phyloP scores from a whole-genome alignment of 2,113 vertebrate genomes.

The Protobothrops flavoviridis region DNA sequence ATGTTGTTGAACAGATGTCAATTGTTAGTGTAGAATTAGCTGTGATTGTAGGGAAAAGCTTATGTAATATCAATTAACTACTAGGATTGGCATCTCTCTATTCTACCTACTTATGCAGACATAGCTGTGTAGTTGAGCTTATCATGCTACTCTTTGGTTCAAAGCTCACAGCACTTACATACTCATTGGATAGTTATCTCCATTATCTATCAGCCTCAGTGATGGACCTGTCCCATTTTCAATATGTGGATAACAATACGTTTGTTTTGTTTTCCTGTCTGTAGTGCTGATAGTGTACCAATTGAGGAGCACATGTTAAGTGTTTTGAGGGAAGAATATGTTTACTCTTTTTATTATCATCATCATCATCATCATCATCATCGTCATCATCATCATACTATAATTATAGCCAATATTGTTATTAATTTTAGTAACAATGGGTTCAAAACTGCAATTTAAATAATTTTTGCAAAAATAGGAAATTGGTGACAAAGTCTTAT shows the following conservation, averaged over 20 bases:
- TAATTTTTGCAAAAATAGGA: neutral
- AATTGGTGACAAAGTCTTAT: neutral
- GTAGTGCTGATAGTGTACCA: neutral
- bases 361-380: neutral
- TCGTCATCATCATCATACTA: neutral
- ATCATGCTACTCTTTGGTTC: neutral
- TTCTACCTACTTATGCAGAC: neutral
- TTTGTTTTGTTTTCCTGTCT: neutral
- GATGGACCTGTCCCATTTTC: neutral
- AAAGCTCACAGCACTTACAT: neutral
- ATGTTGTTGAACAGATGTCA: slow-evolving; percentile 32
- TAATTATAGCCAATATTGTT: neutral
- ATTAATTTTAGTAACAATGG: neutral
- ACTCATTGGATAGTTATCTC: neutral
- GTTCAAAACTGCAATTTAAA: neutral
- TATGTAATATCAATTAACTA: slow-evolving; percentile 19
- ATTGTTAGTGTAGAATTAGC: neutral
- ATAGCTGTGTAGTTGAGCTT: neutral
- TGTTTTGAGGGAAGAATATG: neutral
- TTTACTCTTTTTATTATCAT: neutral
- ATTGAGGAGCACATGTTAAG: neutral
- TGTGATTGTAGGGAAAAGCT: neutral
- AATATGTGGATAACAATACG: neutral
- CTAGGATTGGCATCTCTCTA: neutral
- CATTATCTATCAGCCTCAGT: neutral